phyloP scores from a whole-genome alignment of 2,797 vertebrate genomes.

The Protosalanx chinensis region DNA sequence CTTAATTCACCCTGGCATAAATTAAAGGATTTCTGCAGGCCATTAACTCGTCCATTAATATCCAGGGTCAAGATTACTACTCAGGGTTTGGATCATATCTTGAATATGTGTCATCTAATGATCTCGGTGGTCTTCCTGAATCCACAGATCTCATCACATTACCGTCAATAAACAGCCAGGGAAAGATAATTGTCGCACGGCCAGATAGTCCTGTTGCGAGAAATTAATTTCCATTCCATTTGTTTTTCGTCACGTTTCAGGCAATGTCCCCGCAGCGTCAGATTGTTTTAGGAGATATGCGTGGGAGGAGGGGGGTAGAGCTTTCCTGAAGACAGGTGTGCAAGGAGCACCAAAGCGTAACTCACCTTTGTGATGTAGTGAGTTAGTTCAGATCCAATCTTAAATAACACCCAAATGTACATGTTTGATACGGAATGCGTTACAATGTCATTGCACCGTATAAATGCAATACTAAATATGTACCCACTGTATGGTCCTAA shows the following conservation, averaged over 20 bases:
- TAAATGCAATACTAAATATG: neutral
- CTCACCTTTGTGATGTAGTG: conserved; percentile 71
- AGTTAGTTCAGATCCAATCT: conserved; percentile 27
- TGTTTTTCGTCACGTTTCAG: conserved; percentile 76
- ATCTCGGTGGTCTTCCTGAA: conserved; percentile 66
- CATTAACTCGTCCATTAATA: conserved; percentile 83
- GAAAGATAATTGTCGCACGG: conserved; percentile 67
- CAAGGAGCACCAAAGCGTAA: conserved; percentile 73
- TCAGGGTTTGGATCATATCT: conserved; percentile 75
- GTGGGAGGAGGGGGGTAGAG: conserved; percentile 53
- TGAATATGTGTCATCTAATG: conserved; percentile 71
- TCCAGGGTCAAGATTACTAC: conserved; percentile 78
- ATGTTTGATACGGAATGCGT: too few relatives aligned
- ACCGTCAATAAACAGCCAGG: conserved; percentile 72
- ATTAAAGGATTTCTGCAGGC: conserved; percentile 81
- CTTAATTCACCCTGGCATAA: conserved; percentile 81
- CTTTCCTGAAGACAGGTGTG: neutral
- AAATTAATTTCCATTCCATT: conserved; percentile 76
- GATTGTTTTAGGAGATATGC: conserved; percentile 73
- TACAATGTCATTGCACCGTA: neutral
- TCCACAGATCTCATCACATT: conserved; percentile 70
- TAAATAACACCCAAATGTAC: neutral
- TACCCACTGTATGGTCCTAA: neutral
- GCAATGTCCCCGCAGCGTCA: conserved; percentile 64
- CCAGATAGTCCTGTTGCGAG: conserved; percentile 70